Conservation (phyloP, 1,140 invertebrate genomes). For the Mesaphorura yosii region DNA sequence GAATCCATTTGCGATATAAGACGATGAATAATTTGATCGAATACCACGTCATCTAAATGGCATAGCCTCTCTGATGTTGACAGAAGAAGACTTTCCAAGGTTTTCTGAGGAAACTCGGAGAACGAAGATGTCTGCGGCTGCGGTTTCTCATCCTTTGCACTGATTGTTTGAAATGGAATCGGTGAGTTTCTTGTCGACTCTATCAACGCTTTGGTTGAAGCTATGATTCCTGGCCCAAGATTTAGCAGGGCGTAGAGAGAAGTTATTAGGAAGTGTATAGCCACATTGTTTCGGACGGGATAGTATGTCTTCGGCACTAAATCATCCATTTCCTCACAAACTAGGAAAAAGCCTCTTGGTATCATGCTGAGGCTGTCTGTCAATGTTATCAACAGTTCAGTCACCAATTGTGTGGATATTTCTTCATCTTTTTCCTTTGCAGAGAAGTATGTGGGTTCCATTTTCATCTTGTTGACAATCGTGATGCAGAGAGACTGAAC, state of each 20-base stretch:
- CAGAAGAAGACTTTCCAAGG: constrained; percentile 14
- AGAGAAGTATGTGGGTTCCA: no score
- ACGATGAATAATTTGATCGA: constrained; percentile 31
- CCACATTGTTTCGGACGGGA: constrained; percentile 24
- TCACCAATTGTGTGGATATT: constrained; percentile 16
- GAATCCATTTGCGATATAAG: constrained; percentile 29
- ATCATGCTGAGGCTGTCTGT: constrained; percentile 27
- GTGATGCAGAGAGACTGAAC: constrained; percentile 26
- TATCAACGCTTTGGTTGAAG: background rate
- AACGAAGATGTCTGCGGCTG: constrained; percentile 6
- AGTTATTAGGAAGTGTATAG: constrained; percentile 29
- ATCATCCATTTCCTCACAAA: constrained; percentile 32
- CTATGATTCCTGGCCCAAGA: constrained; percentile 18
- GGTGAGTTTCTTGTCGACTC: no score
- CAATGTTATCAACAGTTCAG: constrained; percentile 24
- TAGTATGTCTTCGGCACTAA: constrained; percentile 18
- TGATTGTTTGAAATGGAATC: no score
- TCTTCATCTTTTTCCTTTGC: constrained; percentile 13
- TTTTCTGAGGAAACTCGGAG: background rate
- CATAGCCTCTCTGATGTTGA: constrained; percentile 31
- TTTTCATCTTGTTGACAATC: background rate
- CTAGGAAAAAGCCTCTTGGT: constrained; percentile 28
- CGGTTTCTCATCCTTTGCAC: background rate
- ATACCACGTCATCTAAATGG: constrained; percentile 28
- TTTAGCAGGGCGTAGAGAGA: constrained; percentile 26